Conservation (phyloP, 64 coral and sea anemone species). For the Dendronephthya gigantea region DNA sequence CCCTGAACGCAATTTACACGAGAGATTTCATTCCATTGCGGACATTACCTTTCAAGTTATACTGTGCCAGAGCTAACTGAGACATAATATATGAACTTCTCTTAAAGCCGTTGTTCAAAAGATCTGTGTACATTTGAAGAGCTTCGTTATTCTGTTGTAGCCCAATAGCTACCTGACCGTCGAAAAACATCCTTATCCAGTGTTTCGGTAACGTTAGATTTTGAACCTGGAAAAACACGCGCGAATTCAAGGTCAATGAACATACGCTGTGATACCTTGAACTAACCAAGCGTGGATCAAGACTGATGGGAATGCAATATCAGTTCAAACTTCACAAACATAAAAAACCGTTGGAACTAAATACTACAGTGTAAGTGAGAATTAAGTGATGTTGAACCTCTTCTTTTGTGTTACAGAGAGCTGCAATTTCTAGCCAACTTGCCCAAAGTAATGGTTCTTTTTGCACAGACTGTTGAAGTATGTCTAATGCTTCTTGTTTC, state of each 20-base stretch:
- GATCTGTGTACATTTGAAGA: conserved; percentile 45
- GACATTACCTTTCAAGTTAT: conserved; percentile 80
- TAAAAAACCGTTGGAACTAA: no score
- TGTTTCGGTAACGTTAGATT: conserved; percentile 59
- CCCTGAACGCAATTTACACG: no score
- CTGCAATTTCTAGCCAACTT: conserved; percentile 71
- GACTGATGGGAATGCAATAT: no score
- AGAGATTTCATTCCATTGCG: no score
- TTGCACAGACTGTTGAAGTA: conserved; percentile 64
- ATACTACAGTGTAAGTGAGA: no score
- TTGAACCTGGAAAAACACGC: conserved; percentile 40
- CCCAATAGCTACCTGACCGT: conserved; percentile 66
- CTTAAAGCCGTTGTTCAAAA: conserved; percentile 65
- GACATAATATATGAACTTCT: conserved; percentile 70
- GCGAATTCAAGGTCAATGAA: no score
- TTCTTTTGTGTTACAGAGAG: conserved; percentile 70
- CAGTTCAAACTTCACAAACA: no score
- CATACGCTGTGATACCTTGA: no score
- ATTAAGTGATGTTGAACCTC: no score
- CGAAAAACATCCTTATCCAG: conserved; percentile 84
- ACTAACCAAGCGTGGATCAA: background rate
- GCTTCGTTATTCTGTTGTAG: conserved; percentile 73
- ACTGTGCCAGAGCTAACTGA: conserved; percentile 72
- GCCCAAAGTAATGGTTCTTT: conserved; percentile 93
- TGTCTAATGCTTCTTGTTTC: conserved; percentile 67